These are phyloP conservation scores for Pseudomyrmex gracilis DNA, from an alignment of 1,140 invertebrate species.

Conservation along the genomic window DNA sequence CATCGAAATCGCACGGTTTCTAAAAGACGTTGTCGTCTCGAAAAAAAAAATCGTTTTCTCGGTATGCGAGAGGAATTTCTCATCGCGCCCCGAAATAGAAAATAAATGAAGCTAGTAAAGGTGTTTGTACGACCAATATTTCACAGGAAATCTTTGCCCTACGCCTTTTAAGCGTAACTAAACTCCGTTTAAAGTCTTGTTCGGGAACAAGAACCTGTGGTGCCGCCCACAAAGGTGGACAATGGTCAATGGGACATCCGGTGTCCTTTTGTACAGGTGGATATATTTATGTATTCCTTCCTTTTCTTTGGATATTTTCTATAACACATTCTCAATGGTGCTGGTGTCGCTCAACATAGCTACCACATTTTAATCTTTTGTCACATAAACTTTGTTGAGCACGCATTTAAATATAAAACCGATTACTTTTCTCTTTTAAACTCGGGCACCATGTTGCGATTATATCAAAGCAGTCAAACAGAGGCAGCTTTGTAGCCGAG, in stretches of 20 bases:
- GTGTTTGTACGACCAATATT: constrained; percentile 73
- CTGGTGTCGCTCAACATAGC: constrained; percentile 35
- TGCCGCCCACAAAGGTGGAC: constrained; percentile 68
- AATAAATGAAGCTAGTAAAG: constrained; percentile 34
- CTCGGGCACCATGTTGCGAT: neutral
- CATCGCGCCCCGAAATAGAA: neutral
- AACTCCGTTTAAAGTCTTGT: constrained; percentile 77
- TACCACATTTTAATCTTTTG: neutral
- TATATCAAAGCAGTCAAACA: neutral
- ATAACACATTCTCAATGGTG: neutral
- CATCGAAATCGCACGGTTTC: constrained; percentile 4
- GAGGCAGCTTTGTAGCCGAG: neutral
- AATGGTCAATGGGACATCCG: constrained; percentile 78
- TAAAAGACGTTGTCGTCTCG: constrained; percentile 7
- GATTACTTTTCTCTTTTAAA: neutral
- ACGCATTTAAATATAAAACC: neutral
- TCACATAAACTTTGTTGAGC: neutral
- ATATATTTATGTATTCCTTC: constrained; percentile 56
- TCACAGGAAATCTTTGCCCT: constrained; percentile 69
- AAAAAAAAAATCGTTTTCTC: constrained; percentile 36
- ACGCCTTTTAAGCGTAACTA: constrained; percentile 62
- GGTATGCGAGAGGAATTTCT: constrained; percentile 16
- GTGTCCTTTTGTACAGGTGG: constrained; percentile 72
- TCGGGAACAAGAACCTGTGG: constrained; percentile 30
- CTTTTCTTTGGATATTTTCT: constrained; percentile 20